A percentile compares a stretch with the other conserved stretches of the same genome.
phyloP scores from a whole-genome alignment of 2,113 vertebrate genomes.

The Engystomops pustulosus region DNA sequence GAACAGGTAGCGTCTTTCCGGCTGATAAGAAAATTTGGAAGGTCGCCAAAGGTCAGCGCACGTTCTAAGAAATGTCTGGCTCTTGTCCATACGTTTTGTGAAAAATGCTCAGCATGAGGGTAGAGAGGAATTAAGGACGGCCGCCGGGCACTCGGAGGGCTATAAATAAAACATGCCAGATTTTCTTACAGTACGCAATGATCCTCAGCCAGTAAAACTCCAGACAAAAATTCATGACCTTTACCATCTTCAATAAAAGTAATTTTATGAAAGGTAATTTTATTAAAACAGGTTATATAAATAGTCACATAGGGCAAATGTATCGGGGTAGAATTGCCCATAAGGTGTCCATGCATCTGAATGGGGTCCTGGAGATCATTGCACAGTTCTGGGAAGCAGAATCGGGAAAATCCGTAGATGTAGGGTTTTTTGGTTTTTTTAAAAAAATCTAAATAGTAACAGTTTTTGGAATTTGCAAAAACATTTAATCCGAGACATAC shows the following conservation, averaged over 20 bases:
- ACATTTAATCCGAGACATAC: too few relatives aligned
- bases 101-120: not conserved
- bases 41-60: not conserved
- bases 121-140: slow-evolving; percentile 28
- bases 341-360: too few relatives aligned
- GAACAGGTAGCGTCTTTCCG: not conserved
- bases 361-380: too few relatives aligned
- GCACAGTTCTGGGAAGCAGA: too few relatives aligned
- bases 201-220: slow-evolving; percentile 23
- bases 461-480: too few relatives aligned
- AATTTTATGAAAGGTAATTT: not conserved
- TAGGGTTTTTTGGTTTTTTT: too few relatives aligned
- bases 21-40: not conserved
- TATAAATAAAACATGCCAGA: slow-evolving; percentile 38
- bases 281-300: not conserved
- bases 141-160: slow-evolving; percentile 15
- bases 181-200: not conserved
- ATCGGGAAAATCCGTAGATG: too few relatives aligned
- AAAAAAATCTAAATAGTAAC: too few relatives aligned
- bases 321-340: too few relatives aligned
- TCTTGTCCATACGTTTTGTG: not conserved
- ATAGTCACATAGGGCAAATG: not conserved
- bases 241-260: slow-evolving; percentile 4
- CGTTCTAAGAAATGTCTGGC: not conserved
- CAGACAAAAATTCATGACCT: not conserved